Conservation (phyloP, 2,888 invertebrate species). For the Gonocerus acuteangulatus region DNA sequence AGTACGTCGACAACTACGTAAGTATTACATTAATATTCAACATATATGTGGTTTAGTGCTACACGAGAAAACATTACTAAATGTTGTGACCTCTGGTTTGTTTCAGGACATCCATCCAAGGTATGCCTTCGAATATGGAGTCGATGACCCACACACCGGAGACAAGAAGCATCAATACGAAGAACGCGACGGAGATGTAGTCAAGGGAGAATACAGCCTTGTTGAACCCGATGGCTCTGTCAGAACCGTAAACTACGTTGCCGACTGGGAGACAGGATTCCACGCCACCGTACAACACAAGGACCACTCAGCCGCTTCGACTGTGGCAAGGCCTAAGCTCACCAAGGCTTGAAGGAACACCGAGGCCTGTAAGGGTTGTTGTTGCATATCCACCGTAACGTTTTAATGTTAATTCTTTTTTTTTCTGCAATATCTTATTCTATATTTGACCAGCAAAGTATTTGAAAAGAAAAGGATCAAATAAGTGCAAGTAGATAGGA, state of each 20-base stretch:
- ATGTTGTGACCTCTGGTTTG: neutral
- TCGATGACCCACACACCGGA: slow-evolving; percentile 65
- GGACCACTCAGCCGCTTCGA: slow-evolving; percentile 32
- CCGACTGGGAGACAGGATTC: slow-evolving; percentile 72
- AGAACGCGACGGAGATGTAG: slow-evolving; percentile 63
- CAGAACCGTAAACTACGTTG: slow-evolving; percentile 65
- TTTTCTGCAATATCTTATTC: no score
- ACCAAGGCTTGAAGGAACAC: slow-evolving; percentile 22
- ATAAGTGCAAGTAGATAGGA: no score
- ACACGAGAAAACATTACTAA: no score
- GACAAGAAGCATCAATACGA: slow-evolving; percentile 67
- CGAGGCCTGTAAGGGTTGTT: no score
- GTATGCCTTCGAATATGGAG: slow-evolving; percentile 65
- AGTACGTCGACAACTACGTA: slow-evolving; percentile 38
- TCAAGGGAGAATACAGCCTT: slow-evolving; percentile 52
- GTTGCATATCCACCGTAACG: no score
- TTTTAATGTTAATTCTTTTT: no score
- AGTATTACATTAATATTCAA: slow-evolving; percentile 23
- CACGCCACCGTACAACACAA: slow-evolving; percentile 54
- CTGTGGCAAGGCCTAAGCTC: slow-evolving; percentile 33
- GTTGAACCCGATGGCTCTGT: slow-evolving; percentile 65
- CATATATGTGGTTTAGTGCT: no score
- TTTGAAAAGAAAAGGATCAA: no score
- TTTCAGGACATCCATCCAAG: slow-evolving; percentile 41
- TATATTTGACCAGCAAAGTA: no score